Evolutionary conservation across 2,113 vertebrate species (phyloP), one percentile per base, ranked within the genome.

Genomic region (Clarias gariepinus): DNA sequence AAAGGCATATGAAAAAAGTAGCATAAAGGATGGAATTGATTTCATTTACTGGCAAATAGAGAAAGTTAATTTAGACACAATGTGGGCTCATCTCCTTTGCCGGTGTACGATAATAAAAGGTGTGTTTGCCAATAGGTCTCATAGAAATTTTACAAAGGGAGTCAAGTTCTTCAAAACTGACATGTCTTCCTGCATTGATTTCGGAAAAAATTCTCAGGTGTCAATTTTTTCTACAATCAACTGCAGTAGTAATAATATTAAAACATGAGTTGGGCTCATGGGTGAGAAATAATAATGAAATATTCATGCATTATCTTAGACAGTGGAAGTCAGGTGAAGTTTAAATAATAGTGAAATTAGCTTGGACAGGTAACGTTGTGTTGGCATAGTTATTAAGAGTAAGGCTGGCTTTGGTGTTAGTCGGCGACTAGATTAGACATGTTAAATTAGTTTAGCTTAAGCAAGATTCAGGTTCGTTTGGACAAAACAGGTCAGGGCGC

Each of bases 11-110:
- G 96, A 98, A 97, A 47, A 90, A 98, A 98, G 97, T 97, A 98
- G 97, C 97, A 97, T 96, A 96, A 96, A 97, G 95, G 96, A 96
- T 94, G 95, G 96, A 98, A 98, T 97, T 98, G 97, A 99, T 99
- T 99, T 97, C 96, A 98, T 99, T 99, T 97, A 97, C 97, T 96
- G 92, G 95, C 96, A 96, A 97, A 97, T 96, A 97, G 94, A 94
- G 93, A 97, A 96, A 97, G 97, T 98, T 99, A 97, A 99, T 99
- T 99, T 97, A 97, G 98, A 98, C 96, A 97, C 96, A 97, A 96
- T 96, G 96, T 96, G 97, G 96, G 96, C 95, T 96, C 96, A 96
- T 98, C 96, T 96, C 95, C 96, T 91, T 92, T 92, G 96, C 94
- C 93, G 92, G 86, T 94, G 95, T 92, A 94, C 96, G 98, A 99